phyloP scores from a whole-genome alignment of 2,113 vertebrate species.

The Cyanistes caeruleus region DNA sequence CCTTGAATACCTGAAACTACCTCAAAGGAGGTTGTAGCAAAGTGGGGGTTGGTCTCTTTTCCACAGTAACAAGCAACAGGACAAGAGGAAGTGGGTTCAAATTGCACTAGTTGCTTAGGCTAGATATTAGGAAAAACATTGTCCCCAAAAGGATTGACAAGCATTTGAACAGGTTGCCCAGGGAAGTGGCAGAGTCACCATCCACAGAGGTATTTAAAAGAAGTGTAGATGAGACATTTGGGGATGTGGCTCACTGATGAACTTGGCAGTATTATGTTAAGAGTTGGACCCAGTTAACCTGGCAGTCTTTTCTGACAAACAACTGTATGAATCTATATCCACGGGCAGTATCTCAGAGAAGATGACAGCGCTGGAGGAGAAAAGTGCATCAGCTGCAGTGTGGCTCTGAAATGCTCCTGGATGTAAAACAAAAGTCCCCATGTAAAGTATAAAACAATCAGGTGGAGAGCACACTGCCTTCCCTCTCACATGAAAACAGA shows the following conservation, averaged over 20 bases:
- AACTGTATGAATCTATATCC: not conserved
- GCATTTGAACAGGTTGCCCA: not conserved
- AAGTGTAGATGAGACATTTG: not conserved
- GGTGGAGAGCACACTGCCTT: not conserved
- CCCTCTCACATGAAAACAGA: not conserved
- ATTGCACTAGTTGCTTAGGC: not conserved
- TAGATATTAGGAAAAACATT: not conserved
- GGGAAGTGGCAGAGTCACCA: not conserved
- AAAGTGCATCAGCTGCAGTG: rapidly evolving
- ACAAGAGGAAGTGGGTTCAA: not conserved
- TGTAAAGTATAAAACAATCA: not conserved
- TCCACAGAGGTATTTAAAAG: not conserved
- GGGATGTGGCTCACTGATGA: not conserved
- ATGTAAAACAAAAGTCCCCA: rapidly evolving
- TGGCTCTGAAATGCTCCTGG: not conserved
- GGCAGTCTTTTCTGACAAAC: rapidly evolving
- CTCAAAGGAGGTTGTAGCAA: not conserved
- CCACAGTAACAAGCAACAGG: not conserved
- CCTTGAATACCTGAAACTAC: not conserved
- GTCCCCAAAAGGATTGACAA: not conserved
- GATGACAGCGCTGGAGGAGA: not conserved
- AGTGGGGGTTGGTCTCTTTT: not conserved
- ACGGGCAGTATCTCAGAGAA: not conserved
- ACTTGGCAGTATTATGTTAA: not conserved
- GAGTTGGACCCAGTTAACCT: too few relatives aligned